Evolutionary conservation across 2,888 invertebrate species (phyloP), one percentile per base, ranked within the genome.

Genomic region (Spisula solida): DNA sequence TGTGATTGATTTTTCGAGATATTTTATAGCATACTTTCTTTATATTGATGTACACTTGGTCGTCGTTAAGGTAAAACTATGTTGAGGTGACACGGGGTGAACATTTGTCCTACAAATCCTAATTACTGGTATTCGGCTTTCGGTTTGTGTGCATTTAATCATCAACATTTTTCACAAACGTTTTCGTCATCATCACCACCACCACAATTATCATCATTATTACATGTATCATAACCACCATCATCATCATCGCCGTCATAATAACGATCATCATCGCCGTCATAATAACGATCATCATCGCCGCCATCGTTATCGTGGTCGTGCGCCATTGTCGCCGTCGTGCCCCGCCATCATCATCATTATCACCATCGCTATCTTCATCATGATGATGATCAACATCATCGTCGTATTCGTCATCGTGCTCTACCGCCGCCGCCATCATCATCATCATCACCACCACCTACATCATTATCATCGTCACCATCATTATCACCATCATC

Each of bases 331-430:
- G 83, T 55, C 6, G 79, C 18, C 83, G 82, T 47, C 89, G 85
- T 70, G 85, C 85, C 55, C 56, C 78, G 75, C n/a, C 79, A 81
- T 80, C 70, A 89, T 83, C 83, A 82, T 51, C 51, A 85, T 81
- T 70, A 78, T 75, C 82, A 83, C 51, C 81, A 86, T 79, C 88
- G 89, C 51, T 81, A 87, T 80, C 86, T 70, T 81, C 78, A 88
- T 79, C 90, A 88, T 86, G 86, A 88, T 82, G 70, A 82, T 83
- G 86, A 70, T 81, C 87, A 88, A 85, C 56, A 56, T 4, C n/a
- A 66, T 16, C 29, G 14, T 6, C 66, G 10, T 10, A 4, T 31
- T 1, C 70, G 31, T 70, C 70, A 70, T 29, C 70, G 31, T 6
- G 1, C 4, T 70, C 70, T n/a, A 66, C 29, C 29, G 25, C 8